Conservation (phyloP, 2,888 invertebrate species). For the Alentia gelatinosa region DNA sequence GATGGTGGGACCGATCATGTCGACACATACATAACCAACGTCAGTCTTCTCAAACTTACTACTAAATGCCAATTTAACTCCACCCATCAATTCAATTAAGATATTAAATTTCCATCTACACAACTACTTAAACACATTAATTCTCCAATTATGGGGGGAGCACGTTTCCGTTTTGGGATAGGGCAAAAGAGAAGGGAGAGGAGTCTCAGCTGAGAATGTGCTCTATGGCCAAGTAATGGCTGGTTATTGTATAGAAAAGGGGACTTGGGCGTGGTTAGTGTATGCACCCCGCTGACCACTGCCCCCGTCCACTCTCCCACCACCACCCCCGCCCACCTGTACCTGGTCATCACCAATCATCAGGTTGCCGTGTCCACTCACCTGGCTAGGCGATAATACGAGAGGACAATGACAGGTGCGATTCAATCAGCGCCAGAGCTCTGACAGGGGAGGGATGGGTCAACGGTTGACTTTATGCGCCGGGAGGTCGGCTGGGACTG, state of each 20-base stretch:
- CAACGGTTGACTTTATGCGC: conserved; percentile 17
- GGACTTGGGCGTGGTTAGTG: background rate
- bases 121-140: background rate
- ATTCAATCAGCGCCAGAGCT: background rate
- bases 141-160: background rate
- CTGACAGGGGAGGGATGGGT: background rate
- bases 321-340: background rate
- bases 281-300: background rate
- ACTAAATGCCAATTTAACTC: too few species aligned
- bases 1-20: too few species aligned
- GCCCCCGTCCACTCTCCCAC: background rate
- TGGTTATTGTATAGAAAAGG: background rate
- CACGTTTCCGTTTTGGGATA: background rate
- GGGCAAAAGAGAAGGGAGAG: background rate
- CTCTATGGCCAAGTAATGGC: background rate
- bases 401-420: background rate
- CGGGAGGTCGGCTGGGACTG: background rate
- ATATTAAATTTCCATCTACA: background rate
- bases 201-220: background rate
- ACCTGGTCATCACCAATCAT: background rate
- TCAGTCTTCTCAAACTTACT: too few species aligned
- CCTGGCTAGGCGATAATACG: background rate
- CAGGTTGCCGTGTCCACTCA: background rate
- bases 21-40: too few species aligned
- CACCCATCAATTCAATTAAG: background rate